These are phyloP conservation scores for Catagonus wagneri DNA, from an alignment of 2,113 vertebrate genomes.

Conservation along the genomic window DNA sequence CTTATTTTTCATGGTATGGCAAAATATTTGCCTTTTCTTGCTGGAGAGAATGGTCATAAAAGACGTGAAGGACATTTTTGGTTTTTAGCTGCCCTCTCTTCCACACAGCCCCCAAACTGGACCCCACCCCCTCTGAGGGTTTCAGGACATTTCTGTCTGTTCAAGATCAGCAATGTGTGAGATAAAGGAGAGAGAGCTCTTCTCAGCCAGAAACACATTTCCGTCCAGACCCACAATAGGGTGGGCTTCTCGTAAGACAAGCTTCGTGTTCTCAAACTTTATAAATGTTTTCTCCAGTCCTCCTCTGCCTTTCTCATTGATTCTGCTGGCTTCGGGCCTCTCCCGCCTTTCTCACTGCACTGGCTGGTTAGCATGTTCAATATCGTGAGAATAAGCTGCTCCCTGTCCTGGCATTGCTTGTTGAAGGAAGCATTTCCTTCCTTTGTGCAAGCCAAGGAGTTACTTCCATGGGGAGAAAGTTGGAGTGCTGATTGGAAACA, in stretches of 20 bases:
- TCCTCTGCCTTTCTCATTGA: slow-evolving; percentile 32
- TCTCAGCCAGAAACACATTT: background rate
- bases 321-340: slow-evolving; percentile 35
- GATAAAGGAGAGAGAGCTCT: background rate
- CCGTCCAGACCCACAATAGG: background rate
- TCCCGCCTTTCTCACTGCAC: slow-evolving; percentile 14
- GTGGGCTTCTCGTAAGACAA: background rate
- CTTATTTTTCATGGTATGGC: background rate
- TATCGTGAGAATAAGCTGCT: slow-evolving; percentile 78
- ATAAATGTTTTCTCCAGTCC: too few species aligned
- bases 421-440: slow-evolving; percentile 79
- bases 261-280: background rate
- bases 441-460: slow-evolving; percentile 78
- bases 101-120: background rate
- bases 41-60: background rate
- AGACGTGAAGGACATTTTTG: background rate
- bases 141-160: background rate
- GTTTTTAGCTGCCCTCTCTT: background rate
- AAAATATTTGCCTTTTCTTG: slow-evolving; percentile 25
- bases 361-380: slow-evolving; percentile 66
- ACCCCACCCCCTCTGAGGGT: background rate
- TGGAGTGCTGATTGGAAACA: slow-evolving; percentile 81
- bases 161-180: background rate
- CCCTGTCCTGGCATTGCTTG: slow-evolving; percentile 75
- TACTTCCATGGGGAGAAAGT: slow-evolving; percentile 78